These are phyloP conservation scores for Poeciliopsis gracilis DNA, from an alignment of 2,797 vertebrate species.

Conservation along the genomic window DNA sequence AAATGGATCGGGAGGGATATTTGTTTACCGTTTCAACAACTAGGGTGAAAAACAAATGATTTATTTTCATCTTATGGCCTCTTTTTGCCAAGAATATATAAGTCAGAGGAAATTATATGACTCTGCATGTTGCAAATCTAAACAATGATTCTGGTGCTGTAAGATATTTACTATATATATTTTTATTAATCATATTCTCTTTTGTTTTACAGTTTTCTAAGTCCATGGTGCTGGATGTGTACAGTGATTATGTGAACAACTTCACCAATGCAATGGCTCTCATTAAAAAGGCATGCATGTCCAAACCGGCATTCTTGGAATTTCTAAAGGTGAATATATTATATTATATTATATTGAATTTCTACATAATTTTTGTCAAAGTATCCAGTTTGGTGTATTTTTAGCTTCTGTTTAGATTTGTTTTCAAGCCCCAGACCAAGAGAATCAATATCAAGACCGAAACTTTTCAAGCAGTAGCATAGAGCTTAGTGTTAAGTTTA, in stretches of 20 bases:
- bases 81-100: constrained; percentile 52
- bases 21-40: constrained; percentile 47
- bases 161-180: neutral
- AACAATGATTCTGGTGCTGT: neutral
- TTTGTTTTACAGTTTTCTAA: constrained; percentile 88
- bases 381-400: neutral
- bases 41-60: constrained; percentile 64
- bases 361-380: neutral
- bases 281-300: constrained; percentile 95
- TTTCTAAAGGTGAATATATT: constrained; percentile 89
- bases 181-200: neutral
- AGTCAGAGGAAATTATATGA: constrained; percentile 44
- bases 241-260: constrained; percentile 97
- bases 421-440: neutral
- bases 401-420: neutral
- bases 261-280: constrained; percentile 95
- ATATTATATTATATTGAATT: neutral
- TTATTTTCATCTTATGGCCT: constrained; percentile 59
- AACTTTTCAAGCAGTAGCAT: neutral
- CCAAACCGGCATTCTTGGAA: constrained; percentile 93
- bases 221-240: constrained; percentile 96
- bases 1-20: constrained; percentile 68
- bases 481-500: neutral
- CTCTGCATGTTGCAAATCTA: constrained; percentile 5
- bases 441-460: neutral